Evolutionary conservation across 1,140 invertebrate genomes (phyloP).

Genomic region (Lasioglossum baleicum): DNA sequence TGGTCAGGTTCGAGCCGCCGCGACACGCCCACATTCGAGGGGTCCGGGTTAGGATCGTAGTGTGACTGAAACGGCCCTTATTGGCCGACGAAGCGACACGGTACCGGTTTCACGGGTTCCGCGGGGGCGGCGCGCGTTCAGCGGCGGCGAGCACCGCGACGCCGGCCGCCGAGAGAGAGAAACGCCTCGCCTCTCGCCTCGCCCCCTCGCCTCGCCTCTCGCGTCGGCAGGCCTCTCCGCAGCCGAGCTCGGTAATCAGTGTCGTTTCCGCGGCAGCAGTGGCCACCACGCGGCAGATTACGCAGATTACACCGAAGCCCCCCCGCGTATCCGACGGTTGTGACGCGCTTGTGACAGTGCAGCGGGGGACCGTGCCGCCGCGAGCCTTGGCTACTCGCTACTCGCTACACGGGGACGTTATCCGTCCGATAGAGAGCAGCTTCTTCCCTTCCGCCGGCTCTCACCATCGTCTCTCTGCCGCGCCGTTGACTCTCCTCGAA

Average conservation of each 20-base stretch:
- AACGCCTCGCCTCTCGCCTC: background rate
- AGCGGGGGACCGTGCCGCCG: background rate
- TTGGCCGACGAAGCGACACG: constrained; percentile 57
- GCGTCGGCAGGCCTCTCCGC: constrained; percentile 59
- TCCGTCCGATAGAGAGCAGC: background rate
- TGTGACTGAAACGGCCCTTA: constrained; percentile 51
- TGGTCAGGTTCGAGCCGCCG: constrained; percentile 42
- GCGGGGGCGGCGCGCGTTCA: constrained; percentile 70
- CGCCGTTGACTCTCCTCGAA: too few species aligned
- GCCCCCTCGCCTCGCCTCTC: too few species aligned
- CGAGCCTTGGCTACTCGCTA: background rate
- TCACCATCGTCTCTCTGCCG: too few species aligned
- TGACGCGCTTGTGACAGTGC: constrained; percentile 36
- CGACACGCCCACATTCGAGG: constrained; percentile 61
- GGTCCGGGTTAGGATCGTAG: constrained; percentile 52
- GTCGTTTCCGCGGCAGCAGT: constrained; percentile 78
- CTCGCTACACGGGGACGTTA: background rate
- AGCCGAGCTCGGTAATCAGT: constrained; percentile 77
- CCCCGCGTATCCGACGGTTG: constrained; percentile 25
- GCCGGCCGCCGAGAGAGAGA: constrained; percentile 44
- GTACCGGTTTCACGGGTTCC: constrained; percentile 69
- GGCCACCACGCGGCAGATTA: constrained; percentile 74
- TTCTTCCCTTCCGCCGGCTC: too few species aligned
- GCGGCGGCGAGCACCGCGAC: constrained; percentile 55
- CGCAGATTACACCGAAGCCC: constrained; percentile 54